phyloP scores from a whole-genome alignment of 2,888 invertebrate genomes.

The Ectemnius cavifrons region DNA sequence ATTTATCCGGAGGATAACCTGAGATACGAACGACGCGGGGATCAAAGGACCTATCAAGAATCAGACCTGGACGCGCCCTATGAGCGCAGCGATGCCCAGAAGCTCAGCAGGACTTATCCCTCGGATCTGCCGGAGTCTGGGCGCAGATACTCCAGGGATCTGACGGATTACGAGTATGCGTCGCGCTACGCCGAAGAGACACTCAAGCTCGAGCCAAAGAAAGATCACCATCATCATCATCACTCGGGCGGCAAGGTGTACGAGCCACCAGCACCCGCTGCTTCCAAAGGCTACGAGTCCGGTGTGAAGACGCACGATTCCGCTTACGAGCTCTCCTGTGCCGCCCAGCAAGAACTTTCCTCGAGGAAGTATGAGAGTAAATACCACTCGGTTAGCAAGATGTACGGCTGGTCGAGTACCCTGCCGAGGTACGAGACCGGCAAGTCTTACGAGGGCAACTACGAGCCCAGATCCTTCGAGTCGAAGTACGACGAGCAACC shows the following conservation, averaged over 20 bases:
- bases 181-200: slow-evolving; percentile 74
- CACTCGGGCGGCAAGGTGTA: slow-evolving; percentile 66
- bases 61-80: slow-evolving; percentile 75
- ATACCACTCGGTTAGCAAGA: slow-evolving; percentile 70
- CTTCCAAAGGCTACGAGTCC: slow-evolving; percentile 74
- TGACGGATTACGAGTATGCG: slow-evolving; percentile 73
- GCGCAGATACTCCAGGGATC: slow-evolving; percentile 72
- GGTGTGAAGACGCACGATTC: slow-evolving; percentile 75
- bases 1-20: slow-evolving; percentile 72
- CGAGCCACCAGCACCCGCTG: slow-evolving; percentile 53
- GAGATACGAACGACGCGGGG: slow-evolving; percentile 68
- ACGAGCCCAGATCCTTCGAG: slow-evolving; percentile 58
- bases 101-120: slow-evolving; percentile 64
- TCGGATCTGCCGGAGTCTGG: slow-evolving; percentile 61
- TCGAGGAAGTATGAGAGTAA: slow-evolving; percentile 65
- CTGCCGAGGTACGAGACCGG: slow-evolving; percentile 70
- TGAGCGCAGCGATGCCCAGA: slow-evolving; percentile 68
- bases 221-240: slow-evolving; percentile 63
- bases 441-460: slow-evolving; percentile 58
- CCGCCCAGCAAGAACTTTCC: slow-evolving; percentile 63
- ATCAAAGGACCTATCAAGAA: slow-evolving; percentile 72
- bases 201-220: slow-evolving; percentile 73
- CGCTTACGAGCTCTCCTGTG: slow-evolving; percentile 70
- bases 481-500: slow-evolving; percentile 60
- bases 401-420: slow-evolving; percentile 68